These are phyloP conservation scores for Noctua fimbriata DNA, from an alignment of 2,888 invertebrate genomes.

Conservation along the genomic window DNA sequence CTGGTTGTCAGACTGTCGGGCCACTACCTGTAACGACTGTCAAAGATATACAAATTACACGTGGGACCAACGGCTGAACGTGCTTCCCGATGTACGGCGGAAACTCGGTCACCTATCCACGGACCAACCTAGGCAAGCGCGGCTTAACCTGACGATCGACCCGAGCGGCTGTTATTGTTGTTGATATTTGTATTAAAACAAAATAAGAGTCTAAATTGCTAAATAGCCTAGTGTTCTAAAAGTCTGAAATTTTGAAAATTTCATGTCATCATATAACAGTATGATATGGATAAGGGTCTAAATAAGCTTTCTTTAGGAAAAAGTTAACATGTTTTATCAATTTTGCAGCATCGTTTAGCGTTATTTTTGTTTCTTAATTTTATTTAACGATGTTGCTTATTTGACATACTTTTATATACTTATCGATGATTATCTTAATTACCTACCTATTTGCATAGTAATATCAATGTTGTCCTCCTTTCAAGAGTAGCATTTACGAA, in stretches of 20 bases:
- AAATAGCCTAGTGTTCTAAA: neutral
- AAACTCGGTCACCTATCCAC: neutral
- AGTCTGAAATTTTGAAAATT: no score
- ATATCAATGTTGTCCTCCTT: slow-evolving; percentile 33
- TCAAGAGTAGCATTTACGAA: slow-evolving; percentile 1
- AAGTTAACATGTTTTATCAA: neutral
- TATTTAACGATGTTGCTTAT: neutral
- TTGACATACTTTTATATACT: neutral
- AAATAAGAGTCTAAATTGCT: neutral
- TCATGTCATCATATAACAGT: no score
- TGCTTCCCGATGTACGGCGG: no score
- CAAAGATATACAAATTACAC: no score
- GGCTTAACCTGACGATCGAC: neutral
- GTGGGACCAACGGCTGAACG: no score
- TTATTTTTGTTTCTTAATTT: neutral
- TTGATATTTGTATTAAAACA: neutral
- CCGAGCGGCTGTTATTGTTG: no score
- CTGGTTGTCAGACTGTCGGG: no score
- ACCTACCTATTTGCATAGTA: slow-evolving; percentile 25
- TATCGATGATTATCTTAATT: slow-evolving; percentile 27
- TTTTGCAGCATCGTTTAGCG: neutral
- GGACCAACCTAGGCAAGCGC: neutral
- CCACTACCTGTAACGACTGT: no score
- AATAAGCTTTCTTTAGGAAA: neutral
- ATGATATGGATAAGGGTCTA: no score